Evolutionary conservation across 2,797 vertebrate genomes (phyloP).

Genomic region (Manis pentadactyla): DNA sequence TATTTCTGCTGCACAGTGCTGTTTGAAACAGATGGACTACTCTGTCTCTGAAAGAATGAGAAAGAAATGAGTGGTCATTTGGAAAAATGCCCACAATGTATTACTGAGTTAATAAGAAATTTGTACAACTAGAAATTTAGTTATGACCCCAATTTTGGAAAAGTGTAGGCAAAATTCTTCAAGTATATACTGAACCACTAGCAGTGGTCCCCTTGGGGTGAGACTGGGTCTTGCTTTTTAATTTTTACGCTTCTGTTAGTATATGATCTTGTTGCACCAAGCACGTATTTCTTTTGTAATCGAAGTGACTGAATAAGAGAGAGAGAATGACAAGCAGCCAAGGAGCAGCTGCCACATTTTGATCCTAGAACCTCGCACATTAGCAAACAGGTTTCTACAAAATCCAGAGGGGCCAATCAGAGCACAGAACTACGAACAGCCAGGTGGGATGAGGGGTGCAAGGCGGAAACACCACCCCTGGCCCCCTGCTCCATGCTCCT

Average conservation of each 20-base stretch:
- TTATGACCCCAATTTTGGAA: not conserved
- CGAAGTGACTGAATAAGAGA: not conserved
- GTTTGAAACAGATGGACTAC: not conserved
- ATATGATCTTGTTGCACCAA: not conserved
- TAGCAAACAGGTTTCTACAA: not conserved
- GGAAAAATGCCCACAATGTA: not conserved
- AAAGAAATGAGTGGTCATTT: not conserved
- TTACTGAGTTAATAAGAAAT: not conserved
- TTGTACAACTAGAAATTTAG: not conserved
- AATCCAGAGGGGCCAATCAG: not conserved
- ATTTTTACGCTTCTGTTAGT: not conserved
- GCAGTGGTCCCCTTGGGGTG: not conserved
- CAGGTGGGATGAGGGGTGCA: too few relatives aligned
- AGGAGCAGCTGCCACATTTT: not conserved
- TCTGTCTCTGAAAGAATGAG: not conserved
- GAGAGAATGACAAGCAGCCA: not conserved
- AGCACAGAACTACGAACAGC: not conserved
- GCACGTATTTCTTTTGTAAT: not conserved
- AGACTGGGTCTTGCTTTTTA: not conserved
- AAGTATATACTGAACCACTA: not conserved
- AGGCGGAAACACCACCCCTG: fast-evolving
- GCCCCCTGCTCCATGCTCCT: fast-evolving
- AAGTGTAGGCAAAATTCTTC: not conserved
- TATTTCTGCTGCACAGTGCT: not conserved
- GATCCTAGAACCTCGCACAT: not conserved